A percentile compares a stretch with the other conserved stretches of the same genome.
Evolutionary conservation across 2,888 invertebrate species (phyloP).

Genomic region (Agrilus mali): DNA sequence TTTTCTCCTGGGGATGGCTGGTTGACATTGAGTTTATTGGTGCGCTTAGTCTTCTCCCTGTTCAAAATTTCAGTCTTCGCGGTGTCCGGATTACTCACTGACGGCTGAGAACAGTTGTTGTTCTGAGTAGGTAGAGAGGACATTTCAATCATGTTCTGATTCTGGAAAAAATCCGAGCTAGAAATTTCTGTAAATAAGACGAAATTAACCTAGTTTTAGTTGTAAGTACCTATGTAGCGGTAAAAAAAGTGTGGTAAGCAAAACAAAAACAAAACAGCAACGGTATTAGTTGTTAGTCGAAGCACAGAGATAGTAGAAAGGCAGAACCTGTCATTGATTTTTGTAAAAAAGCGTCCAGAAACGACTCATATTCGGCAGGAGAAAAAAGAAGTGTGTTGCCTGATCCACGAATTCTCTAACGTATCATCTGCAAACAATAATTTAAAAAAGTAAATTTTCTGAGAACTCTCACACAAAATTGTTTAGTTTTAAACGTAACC

Average conservation of each 20-base stretch:
- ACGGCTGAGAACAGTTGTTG: constrained; percentile 40
- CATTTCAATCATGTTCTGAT: constrained; percentile 51
- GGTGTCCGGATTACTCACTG: constrained; percentile 15
- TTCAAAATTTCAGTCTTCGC: constrained; percentile 11
- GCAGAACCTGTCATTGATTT: not conserved
- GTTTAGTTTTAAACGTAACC: too few relatives aligned
- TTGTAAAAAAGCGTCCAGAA: constrained; percentile 4
- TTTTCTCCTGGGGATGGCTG: constrained; percentile 16
- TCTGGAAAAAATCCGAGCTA: constrained; percentile 39
- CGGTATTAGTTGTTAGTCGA: constrained; percentile 28
- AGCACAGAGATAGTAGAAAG: constrained; percentile 13
- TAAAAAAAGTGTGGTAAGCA: constrained; percentile 20
- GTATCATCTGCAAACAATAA: too few relatives aligned
- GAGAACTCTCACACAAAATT: too few relatives aligned
- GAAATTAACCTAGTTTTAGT: constrained; percentile 37
- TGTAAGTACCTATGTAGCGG: constrained; percentile 23
- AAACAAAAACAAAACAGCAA: constrained; percentile 15
- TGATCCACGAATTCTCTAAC: too few relatives aligned
- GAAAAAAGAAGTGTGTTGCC: too few relatives aligned
- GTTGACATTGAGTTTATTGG: constrained; percentile 11
- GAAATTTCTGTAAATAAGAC: constrained; percentile 37
- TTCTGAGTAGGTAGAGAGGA: constrained; percentile 52
- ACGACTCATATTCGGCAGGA: too few relatives aligned
- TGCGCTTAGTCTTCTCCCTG: constrained; percentile 14
- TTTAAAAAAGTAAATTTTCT: too few relatives aligned